These are phyloP conservation scores for Endotricha flammealis DNA, from an alignment of 2,888 invertebrate species.

Conservation along the genomic window DNA sequence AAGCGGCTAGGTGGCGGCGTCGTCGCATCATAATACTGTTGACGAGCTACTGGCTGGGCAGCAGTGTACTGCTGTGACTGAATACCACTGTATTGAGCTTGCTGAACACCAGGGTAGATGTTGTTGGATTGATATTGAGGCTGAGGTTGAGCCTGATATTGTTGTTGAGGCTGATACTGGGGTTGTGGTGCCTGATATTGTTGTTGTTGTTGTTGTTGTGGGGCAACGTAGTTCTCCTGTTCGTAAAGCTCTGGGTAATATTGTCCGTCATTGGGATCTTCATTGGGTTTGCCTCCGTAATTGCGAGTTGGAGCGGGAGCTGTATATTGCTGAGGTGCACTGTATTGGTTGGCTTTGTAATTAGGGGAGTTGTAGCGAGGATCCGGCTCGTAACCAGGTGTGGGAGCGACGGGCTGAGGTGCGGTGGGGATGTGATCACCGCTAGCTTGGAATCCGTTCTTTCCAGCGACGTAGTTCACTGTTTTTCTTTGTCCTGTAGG, in stretches of 20 bases:
- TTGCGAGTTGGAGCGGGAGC: slow-evolving; percentile 70
- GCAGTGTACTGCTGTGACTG: slow-evolving; percentile 52
- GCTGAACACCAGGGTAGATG: slow-evolving; percentile 69
- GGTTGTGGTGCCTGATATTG: slow-evolving; percentile 55
- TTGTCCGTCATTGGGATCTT: slow-evolving; percentile 72
- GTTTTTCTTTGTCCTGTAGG: slow-evolving; percentile 89
- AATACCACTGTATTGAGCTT: slow-evolving; percentile 69
- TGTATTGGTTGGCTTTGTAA: slow-evolving; percentile 65
- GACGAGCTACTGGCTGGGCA: slow-evolving; percentile 45
- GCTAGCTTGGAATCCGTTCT: slow-evolving; percentile 87
- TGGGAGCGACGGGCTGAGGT: slow-evolving; percentile 76
- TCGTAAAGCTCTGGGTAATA: slow-evolving; percentile 75
- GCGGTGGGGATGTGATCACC: slow-evolving; percentile 89
- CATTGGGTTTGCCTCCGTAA: slow-evolving; percentile 66
- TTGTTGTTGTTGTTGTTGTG: slow-evolving; percentile 51
- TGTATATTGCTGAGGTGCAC: slow-evolving; percentile 67
- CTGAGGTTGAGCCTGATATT: slow-evolving; percentile 51
- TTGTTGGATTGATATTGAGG: slow-evolving; percentile 59
- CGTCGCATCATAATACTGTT: slow-evolving; percentile 75
- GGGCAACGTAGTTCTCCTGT: slow-evolving; percentile 57
- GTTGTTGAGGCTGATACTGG: slow-evolving; percentile 46
- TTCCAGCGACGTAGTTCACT: slow-evolving; percentile 90
- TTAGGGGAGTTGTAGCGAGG: slow-evolving; percentile 77
- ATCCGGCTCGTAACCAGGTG: slow-evolving; percentile 73
- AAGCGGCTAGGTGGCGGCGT: slow-evolving; percentile 86